Evolutionary conservation across 23 tunicate genomes (phyloP), one percentile per base, ranked within the genome.

Genomic region (Pegea sp.): DNA sequence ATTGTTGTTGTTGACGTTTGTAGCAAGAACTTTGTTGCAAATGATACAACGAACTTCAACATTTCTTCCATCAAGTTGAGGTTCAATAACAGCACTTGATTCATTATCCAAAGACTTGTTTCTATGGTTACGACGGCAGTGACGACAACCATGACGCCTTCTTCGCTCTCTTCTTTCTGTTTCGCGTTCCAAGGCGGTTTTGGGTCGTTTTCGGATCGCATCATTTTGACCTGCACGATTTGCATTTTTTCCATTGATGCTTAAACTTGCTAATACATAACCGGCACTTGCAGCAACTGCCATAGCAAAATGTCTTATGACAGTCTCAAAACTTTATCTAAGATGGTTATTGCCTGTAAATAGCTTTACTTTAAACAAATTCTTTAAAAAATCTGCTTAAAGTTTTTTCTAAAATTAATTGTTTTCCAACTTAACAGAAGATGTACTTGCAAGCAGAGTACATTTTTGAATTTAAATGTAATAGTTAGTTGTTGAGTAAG

Each of bases 51-150:
- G 54, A 1, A 71, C 60, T 30, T 38, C 46, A 24, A 51, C 46
- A 33, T 53, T 62, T 6, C 5, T 3, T 5, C 16, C 8, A 29
- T 38, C 46, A 11, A 11, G 13, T 11, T 11, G 11, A 8, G 63
- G 53, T 19, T 54, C 49, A 3, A 71, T 44, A 38, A 38, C 46
- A 16, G 30, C 23, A 24, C 24, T 61, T 5, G 3, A 7, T 20
- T 30, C 44, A 24, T 22, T 1, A 1, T 50, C 26, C 22, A n/a
- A n/a, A n/a, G n/a, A n/a, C 46, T 56, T 31, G 23, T 30, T 31
- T 16, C 21, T 56, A 44, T 71, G 77, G 56, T 62, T 42, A 8
- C 69, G 62, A 46, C 64, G 29, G 51, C 77, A 71, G 34, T 71
- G 77, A 42, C 77, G 63, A 62, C 77, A 71, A 23, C 77, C 77